Conservation (phyloP, 2,888 invertebrate genomes). For the Cheilosia soror region DNA sequence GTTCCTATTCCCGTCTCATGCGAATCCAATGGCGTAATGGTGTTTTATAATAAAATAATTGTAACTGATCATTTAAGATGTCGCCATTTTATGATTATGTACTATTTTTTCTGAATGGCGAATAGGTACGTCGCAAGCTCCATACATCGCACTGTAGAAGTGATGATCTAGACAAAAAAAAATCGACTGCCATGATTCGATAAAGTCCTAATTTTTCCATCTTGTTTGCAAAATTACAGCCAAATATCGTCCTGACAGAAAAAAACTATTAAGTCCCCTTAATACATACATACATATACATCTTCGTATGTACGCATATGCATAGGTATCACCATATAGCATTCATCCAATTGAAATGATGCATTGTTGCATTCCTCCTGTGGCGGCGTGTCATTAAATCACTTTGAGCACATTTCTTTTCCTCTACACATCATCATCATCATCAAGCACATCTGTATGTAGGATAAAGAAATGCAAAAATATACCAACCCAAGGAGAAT, state of each 20-base stretch:
- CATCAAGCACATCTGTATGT: background rate
- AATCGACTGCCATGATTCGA: no score
- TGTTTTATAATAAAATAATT: no score
- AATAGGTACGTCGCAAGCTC: no score
- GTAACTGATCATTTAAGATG: no score
- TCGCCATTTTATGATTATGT: no score
- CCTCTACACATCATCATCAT: background rate
- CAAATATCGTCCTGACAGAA: background rate
- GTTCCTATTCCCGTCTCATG: no score
- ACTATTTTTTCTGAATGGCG: no score
- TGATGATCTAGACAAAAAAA: no score
- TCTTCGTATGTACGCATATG: background rate
- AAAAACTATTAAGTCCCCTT: background rate
- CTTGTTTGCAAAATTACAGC: background rate
- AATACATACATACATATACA: no score
- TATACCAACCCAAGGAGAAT: constrained; percentile 35
- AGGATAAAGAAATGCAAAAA: constrained; percentile 5
- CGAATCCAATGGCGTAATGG: no score
- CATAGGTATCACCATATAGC: background rate
- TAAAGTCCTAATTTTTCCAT: no score
- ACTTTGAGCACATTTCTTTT: constrained; percentile 31
- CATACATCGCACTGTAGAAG: no score
- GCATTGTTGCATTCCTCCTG: constrained; percentile 68
- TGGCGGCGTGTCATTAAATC: constrained; percentile 53
- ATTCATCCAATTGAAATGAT: constrained; percentile 44